Conservation (phyloP, 2,888 invertebrate genomes). For the Meganola albula region DNA sequence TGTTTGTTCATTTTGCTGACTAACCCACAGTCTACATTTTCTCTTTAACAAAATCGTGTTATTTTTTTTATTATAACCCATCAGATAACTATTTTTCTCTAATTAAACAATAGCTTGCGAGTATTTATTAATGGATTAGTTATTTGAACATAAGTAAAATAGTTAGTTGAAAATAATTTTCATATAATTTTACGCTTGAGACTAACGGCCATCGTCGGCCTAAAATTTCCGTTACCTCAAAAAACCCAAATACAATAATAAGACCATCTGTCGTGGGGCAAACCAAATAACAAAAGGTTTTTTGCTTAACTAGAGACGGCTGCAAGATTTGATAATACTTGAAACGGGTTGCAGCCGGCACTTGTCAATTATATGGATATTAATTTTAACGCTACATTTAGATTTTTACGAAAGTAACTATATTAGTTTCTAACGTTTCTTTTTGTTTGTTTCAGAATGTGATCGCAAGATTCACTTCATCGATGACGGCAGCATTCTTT, state of each 20-base stretch:
- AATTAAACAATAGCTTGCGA: no score
- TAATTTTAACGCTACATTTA: slow-evolving; percentile 8
- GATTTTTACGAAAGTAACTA: slow-evolving; percentile 6
- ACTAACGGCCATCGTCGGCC: no score
- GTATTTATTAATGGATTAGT: no score
- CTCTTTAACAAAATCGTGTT: slow-evolving; percentile 27
- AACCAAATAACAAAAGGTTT: slow-evolving; percentile 42
- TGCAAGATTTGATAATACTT: slow-evolving; percentile 36
- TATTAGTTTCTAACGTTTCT: slow-evolving; percentile 9
- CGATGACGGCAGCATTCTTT: slow-evolving; percentile 55
- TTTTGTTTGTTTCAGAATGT: slow-evolving; percentile 68
- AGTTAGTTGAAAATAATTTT: no score
- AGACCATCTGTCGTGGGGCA: slow-evolving; percentile 43
- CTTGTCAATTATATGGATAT: slow-evolving; percentile 14
- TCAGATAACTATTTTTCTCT: no score
- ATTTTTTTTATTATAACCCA: no score
- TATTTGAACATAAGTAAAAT: no score
- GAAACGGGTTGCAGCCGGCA: slow-evolving; percentile 34
- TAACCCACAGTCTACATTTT: slow-evolving; percentile 30
- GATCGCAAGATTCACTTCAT: slow-evolving; percentile 46
- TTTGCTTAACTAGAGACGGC: slow-evolving; percentile 34
- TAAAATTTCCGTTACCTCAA: slow-evolving; percentile 27
- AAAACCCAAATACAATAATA: slow-evolving; percentile 33
- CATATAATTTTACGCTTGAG: no score
- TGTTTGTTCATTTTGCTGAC: no score